These are phyloP conservation scores for Erinaceus europaeus DNA, from an alignment of 2,113 vertebrate genomes.

Conservation along the genomic window DNA sequence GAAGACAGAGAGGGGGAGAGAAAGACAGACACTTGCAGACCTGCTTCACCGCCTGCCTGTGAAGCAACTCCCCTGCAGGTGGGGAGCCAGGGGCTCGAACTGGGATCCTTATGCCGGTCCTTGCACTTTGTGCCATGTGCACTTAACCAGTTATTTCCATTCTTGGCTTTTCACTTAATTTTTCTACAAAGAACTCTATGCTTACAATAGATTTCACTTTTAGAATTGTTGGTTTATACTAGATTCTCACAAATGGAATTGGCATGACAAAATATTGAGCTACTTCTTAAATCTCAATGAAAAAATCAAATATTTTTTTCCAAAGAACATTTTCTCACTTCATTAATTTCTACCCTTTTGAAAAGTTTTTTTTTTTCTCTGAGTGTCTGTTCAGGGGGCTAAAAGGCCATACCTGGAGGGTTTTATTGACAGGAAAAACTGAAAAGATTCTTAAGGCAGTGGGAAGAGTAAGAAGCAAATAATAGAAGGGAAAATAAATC, in stretches of 20 bases:
- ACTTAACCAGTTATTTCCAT: too few relatives aligned
- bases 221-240: background rate
- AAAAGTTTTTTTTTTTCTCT: background rate
- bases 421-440: background rate
- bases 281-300: background rate
- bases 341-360: background rate
- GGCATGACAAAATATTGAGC: background rate
- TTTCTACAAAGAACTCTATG: background rate
- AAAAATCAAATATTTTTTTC: background rate
- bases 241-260: background rate
- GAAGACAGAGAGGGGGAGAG: too few relatives aligned
- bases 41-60: too few relatives aligned
- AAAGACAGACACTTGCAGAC: too few relatives aligned
- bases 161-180: background rate
- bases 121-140: too few relatives aligned
- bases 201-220: background rate
- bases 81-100: too few relatives aligned
- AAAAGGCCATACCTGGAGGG: background rate
- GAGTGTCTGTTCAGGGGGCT: background rate
- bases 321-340: background rate
- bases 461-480: background rate
- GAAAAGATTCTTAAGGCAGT: background rate
- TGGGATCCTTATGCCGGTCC: too few relatives aligned
- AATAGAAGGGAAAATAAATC: background rate
- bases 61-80: too few relatives aligned